A percentile compares a stretch with the other conserved stretches of the same genome.
These are phyloP conservation scores for Harlomillsia oculata DNA, from an alignment of 1,140 invertebrate genomes.

Conservation along the genomic window DNA sequence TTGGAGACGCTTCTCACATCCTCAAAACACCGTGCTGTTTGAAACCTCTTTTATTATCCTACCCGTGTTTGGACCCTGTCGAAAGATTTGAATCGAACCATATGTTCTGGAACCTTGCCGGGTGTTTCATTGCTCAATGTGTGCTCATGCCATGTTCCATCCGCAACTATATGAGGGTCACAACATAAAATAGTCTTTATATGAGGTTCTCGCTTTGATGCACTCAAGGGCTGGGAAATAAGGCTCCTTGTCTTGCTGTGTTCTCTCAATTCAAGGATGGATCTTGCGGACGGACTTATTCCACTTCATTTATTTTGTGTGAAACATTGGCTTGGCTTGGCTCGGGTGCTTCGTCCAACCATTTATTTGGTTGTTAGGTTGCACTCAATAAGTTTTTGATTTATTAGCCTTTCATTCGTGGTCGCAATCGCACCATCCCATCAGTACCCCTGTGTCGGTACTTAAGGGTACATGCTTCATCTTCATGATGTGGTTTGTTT, in stretches of 20 bases:
- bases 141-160: neutral
- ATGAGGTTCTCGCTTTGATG: too few relatives aligned
- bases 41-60: conserved; percentile 12
- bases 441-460: conserved; percentile 2
- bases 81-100: conserved; percentile 25
- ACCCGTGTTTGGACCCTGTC: conserved; percentile 21
- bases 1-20: too few relatives aligned
- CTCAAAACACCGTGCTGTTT: too few relatives aligned
- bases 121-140: neutral
- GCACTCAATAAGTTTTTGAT: conserved; percentile 25
- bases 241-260: too few relatives aligned
- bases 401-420: conserved; percentile 23
- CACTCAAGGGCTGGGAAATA: too few relatives aligned
- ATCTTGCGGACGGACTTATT: neutral
- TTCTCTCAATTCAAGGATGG: too few relatives aligned
- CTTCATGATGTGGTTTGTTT: too few relatives aligned
- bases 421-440: conserved; percentile 7
- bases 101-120: conserved; percentile 5
- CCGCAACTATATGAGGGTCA: neutral
- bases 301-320: conserved; percentile 1
- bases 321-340: neutral
- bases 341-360: neutral
- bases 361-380: neutral
- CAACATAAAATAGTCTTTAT: neutral
- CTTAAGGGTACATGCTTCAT: neutral